Conservation (phyloP, 2,113 vertebrate genomes). For the Amazona guildingii region DNA sequence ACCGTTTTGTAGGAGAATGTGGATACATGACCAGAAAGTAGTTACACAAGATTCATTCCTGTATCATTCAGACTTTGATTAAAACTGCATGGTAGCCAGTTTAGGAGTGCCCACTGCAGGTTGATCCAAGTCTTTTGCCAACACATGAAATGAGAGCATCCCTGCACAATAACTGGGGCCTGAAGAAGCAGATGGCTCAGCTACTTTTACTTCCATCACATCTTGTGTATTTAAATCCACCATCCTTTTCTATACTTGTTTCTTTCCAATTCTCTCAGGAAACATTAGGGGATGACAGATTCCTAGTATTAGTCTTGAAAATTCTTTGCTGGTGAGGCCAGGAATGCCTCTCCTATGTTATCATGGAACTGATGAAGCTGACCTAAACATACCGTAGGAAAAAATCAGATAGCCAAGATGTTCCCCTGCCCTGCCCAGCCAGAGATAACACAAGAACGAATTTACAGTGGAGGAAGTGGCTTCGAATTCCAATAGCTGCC, state of each 20-base stretch:
- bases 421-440: conserved; percentile 38
- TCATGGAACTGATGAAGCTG: conserved; percentile 23
- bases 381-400: conserved; percentile 37
- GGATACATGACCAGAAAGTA: background rate
- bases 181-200: background rate
- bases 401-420: conserved; percentile 52
- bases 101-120: background rate
- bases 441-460: conserved; percentile 60
- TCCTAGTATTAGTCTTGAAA: conserved; percentile 3
- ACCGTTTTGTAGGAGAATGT: background rate
- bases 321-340: conserved; percentile 19
- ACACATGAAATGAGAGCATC: background rate
- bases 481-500: conserved; percentile 50
- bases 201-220: background rate
- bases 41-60: background rate
- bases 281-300: background rate
- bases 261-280: background rate
- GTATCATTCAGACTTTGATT: background rate
- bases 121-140: background rate
- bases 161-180: background rate
- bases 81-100: background rate
- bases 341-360: conserved; percentile 34
- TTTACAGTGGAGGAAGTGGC: conserved; percentile 42
- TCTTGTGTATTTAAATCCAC: background rate
- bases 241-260: background rate